Base-by-base conservation (phyloP, 2,113 vertebrate genomes). In the Otus sunia region DNA sequence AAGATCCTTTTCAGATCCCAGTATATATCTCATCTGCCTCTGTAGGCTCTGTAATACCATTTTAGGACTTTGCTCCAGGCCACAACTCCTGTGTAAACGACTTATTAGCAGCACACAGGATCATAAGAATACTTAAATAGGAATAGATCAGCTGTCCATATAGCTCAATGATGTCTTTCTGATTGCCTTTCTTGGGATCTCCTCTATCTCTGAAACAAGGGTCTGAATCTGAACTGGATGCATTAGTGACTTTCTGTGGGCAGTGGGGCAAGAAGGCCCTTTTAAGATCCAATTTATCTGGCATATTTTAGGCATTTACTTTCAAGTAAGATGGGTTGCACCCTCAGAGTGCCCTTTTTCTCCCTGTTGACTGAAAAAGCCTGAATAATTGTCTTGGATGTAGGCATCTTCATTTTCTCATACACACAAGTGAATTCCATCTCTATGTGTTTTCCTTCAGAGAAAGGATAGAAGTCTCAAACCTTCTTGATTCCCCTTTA, bases 361-460 rank as follows among this genome's bases (percentile, higher is more conserved):
- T 78, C 30, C 17, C 19, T 45, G 16, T 58, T 94, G 50, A 72
- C 15, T 30, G 15, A 27, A 72, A 86, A 56, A 8, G 0, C 58
- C 49, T 86, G 76, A 15, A 41, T 76, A 85, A 82, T 85, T 56
- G 80, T 9, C 63, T 56, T 26, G 49, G 23, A 36, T 64, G 6
- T 20, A 73, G 8, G 4, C 12, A 69, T 50, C 82, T 94, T 45
- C 21, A 15, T 92, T 94, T 94, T 88, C 30, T 69, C 39, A 37
- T 8, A 49, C 41, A 59, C 23, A 52, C 3, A 90, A 60, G 79
- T 69, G 60, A 56, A 45, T 77, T 94, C 59, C 11, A 80, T 5
- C 5, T 90, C 45, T 69, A n/a, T 86, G 66, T 75, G 80, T 97
- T 97, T 96, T 97, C 88, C 86, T 97, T 96, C 86, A 95, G 86